phyloP scores from a whole-genome alignment of 2,113 vertebrate genomes.

The Forbesichthys papilliferus region DNA sequence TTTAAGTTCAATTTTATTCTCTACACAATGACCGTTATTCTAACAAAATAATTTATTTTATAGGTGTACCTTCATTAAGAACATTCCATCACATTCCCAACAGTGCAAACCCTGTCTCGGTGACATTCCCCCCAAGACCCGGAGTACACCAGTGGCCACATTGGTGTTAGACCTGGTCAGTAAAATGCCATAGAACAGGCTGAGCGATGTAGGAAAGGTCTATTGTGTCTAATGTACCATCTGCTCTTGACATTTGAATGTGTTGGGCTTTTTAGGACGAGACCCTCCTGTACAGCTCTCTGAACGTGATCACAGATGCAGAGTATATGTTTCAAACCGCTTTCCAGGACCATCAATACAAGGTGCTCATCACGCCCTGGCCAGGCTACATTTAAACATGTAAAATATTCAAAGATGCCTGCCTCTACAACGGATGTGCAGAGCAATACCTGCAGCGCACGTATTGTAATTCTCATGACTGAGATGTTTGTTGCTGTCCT shows the following conservation, averaged over 20 bases:
- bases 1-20: background rate
- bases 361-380: slow-evolving; percentile 55
- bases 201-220: background rate
- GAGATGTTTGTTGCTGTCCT: too few relatives aligned
- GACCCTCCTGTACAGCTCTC: slow-evolving; percentile 79
- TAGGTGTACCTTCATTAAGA: slow-evolving; percentile 76
- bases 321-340: slow-evolving; percentile 70
- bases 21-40: background rate
- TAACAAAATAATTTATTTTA: background rate
- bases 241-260: background rate
- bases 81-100: slow-evolving; percentile 52
- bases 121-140: slow-evolving; percentile 71
- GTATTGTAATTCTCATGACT: too few relatives aligned
- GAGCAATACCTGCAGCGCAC: too few relatives aligned
- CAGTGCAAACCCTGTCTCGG: slow-evolving; percentile 48
- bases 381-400: background rate
- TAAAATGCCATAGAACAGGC: background rate
- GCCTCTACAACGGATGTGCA: background rate
- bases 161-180: slow-evolving; percentile 83
- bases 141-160: slow-evolving; percentile 69
- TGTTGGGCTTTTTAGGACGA: slow-evolving; percentile 72
- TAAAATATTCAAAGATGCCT: background rate
- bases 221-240: too few relatives aligned
- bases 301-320: slow-evolving; percentile 72
- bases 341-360: slow-evolving; percentile 74